Evolutionary conservation across 1,140 invertebrate genomes (phyloP).

Genomic region (Ips typographus): DNA sequence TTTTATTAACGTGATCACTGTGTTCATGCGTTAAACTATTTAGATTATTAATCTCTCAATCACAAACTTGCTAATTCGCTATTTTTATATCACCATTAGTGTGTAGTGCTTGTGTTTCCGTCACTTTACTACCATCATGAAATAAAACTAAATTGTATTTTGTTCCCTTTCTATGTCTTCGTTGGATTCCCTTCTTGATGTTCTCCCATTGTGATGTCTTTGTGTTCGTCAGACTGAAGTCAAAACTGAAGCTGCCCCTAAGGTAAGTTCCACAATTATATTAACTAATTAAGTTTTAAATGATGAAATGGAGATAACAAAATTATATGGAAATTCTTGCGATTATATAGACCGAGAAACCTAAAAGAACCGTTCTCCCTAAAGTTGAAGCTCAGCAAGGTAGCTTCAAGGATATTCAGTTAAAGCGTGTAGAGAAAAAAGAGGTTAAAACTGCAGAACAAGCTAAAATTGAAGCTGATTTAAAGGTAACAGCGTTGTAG

Average conservation of each 20-base stretch:
- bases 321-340: background rate
- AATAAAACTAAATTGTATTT: constrained; percentile 16
- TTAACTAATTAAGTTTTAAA: constrained; percentile 20
- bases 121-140: background rate
- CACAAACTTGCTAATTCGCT: no score
- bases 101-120: no score
- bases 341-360: constrained; percentile 51
- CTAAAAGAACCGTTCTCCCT: constrained; percentile 57
- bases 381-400: constrained; percentile 60
- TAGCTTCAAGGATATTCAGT: constrained; percentile 60
- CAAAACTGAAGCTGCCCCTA: constrained; percentile 43
- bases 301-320: background rate
- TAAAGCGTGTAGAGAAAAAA: constrained; percentile 62
- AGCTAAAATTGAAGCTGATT: constrained; percentile 44
- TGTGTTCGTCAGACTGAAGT: constrained; percentile 41
- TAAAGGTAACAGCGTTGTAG: constrained; percentile 47
- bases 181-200: constrained; percentile 26
- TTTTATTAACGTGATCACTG: no score
- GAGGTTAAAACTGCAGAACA: constrained; percentile 51
- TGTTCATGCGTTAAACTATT: no score
- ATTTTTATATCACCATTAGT: no score
- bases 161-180: constrained; percentile 26
- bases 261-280: constrained; percentile 42
- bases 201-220: constrained; percentile 26
- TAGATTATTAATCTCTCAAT: no score